These are phyloP conservation scores for Nesoenas mayeri DNA, from an alignment of 2,113 vertebrate species.

Conservation along the genomic window DNA sequence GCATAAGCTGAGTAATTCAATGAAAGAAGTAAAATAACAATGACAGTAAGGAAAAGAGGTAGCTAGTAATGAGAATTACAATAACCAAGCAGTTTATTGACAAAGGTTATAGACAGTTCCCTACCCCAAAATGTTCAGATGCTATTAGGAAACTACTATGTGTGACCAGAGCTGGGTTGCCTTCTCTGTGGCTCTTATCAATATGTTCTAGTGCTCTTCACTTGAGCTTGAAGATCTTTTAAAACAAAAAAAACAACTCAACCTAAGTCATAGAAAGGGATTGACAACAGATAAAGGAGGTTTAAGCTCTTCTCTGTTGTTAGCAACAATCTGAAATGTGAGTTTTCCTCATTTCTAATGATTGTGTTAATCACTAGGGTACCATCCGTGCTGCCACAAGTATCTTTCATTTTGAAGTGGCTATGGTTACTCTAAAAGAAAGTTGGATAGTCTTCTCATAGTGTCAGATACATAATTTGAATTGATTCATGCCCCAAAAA, in stretches of 20 bases:
- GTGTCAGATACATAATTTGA: not conserved
- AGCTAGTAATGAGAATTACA: not conserved
- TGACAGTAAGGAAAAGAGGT: not conserved
- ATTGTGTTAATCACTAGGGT: not conserved
- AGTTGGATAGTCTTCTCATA: not conserved
- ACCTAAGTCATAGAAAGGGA: not conserved
- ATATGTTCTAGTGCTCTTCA: not conserved
- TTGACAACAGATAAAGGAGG: not conserved
- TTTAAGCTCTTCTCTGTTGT: not conserved
- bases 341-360: not conserved
- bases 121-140: not conserved
- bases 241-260: not conserved
- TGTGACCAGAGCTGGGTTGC: not conserved
- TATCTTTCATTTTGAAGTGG: not conserved
- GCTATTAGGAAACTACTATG: not conserved
- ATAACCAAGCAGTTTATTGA: not conserved
- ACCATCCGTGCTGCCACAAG: not conserved
- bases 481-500: not conserved
- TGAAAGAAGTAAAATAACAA: not conserved
- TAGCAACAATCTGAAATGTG: not conserved
- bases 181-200: not conserved
- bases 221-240: not conserved
- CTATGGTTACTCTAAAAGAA: not conserved
- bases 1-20: not conserved
- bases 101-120: not conserved